Evolutionary conservation across 2,797 vertebrate species (phyloP), one percentile per base, ranked within the genome.

Genomic region (Microctenopoma stevenorrisi): DNA sequence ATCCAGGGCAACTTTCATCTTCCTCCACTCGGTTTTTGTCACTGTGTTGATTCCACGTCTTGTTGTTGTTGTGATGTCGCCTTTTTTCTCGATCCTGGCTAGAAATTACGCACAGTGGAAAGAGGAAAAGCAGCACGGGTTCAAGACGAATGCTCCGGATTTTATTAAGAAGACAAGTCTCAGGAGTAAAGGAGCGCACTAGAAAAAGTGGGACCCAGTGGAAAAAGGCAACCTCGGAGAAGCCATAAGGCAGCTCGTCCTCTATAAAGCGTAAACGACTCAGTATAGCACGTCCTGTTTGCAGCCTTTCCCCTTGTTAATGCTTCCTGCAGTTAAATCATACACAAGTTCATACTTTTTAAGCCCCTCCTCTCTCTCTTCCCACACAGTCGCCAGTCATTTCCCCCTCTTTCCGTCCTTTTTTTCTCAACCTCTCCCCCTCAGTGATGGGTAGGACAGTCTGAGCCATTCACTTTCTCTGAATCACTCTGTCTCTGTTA

Each of bases 281-380:
- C 73, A 59, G 67, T 33, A 10, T 50, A 37, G 54, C 69, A 70
- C 86, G 85, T 91, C 81, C 89, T 86, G 92, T 87, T 83, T 71
- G 91, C 82, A 88, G 64, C 85, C 85, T 86, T 92, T 77, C 84
- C 90, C 87, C 92, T 92, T 91, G 86, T 90, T 93, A 94, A 95
- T 93, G 94, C 93, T 95, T 96, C 94, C 94, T 94, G 89, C 94
- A 92, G 93, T 93, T 82, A 86, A 90, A 93, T 93, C 93, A 89
- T 76, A 93, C 93, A 94, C 94, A 95, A 96, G 95, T 95, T 94
- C 92, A 95, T 96, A 93, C 92, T 91, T 90, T 86, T 78, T 94
- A 92, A 92, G 94, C 94, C 95, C 95, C 94, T 94, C 96, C 94
- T 83, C 83, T 63, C 78, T 68, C 90, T 58, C 88, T 91, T 91